phyloP scores from a whole-genome alignment of 2,888 invertebrate species.

The Trachelus tabidus region DNA sequence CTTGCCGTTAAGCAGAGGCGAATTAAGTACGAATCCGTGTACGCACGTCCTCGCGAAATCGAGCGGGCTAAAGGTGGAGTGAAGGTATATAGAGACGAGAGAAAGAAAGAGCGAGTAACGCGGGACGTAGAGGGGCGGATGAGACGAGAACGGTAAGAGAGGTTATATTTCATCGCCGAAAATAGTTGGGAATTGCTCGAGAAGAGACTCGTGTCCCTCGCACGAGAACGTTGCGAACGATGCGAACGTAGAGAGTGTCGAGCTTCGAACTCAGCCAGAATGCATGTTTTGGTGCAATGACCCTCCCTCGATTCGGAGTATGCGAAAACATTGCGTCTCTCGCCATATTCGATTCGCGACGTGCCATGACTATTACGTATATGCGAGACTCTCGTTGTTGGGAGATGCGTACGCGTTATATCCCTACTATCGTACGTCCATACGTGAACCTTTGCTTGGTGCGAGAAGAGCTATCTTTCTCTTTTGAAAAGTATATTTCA shows the following conservation, averaged over 20 bases:
- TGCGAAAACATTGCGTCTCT: conserved; percentile 33
- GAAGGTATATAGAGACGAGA: conserved; percentile 2
- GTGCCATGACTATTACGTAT: not conserved
- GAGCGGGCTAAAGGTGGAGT: not conserved
- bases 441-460: not conserved
- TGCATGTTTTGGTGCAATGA: conserved; percentile 61
- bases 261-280: conserved; percentile 11
- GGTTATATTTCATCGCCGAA: conserved; percentile 55
- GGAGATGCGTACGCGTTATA: not conserved
- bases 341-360: conserved; percentile 17
- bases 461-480: not conserved
- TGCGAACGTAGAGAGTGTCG: not conserved
- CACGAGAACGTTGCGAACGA: conserved; percentile 7
- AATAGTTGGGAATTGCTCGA: conserved; percentile 54
- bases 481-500: too few relatives aligned
- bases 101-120: conserved; percentile 8
- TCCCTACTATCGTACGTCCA: not conserved
- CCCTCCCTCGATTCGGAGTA: conserved; percentile 32
- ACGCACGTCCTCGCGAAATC: conserved; percentile 1
- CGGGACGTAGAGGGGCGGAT: not conserved
- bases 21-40: conserved; percentile 46
- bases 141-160: conserved; percentile 5
- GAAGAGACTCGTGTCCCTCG: conserved; percentile 22
- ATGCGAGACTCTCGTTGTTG: not conserved
- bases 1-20: conserved; percentile 56